Evolutionary conservation across 2,797 vertebrate genomes (phyloP).

Genomic region (Smutsia gigantea): DNA sequence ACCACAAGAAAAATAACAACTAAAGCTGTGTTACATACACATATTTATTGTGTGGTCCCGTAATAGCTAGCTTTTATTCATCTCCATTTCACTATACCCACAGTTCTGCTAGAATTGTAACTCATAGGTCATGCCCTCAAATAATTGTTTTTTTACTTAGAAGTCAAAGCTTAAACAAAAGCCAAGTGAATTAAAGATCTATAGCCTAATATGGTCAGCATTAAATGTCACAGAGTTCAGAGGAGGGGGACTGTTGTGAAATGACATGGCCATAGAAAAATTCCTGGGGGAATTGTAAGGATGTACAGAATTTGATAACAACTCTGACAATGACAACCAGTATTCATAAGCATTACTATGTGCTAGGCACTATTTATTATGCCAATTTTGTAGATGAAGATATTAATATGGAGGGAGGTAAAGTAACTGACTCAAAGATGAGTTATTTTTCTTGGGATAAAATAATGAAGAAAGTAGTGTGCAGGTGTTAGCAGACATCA

Average conservation of each 20-base stretch:
- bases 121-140: not conserved
- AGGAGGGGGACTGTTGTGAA: not conserved
- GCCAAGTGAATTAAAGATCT: not conserved
- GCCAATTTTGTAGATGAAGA: not conserved
- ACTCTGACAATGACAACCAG: not conserved
- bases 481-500: not conserved
- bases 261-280: not conserved
- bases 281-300: not conserved
- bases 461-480: not conserved
- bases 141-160: not conserved
- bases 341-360: not conserved
- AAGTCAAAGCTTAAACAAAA: slow-evolving; percentile 5
- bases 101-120: not conserved
- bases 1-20: not conserved
- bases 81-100: not conserved
- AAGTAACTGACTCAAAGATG: not conserved
- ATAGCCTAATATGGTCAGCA: not conserved
- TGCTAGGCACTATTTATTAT: not conserved
- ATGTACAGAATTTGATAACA: not conserved
- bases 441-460: not conserved
- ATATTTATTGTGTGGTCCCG: not conserved
- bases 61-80: not conserved
- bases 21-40: not conserved
- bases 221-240: not conserved
- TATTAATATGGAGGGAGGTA: not conserved